Evolutionary conservation across 2,113 vertebrate genomes (phyloP), one percentile per base, ranked within the genome.

Genomic region (Anhinga rufa): DNA sequence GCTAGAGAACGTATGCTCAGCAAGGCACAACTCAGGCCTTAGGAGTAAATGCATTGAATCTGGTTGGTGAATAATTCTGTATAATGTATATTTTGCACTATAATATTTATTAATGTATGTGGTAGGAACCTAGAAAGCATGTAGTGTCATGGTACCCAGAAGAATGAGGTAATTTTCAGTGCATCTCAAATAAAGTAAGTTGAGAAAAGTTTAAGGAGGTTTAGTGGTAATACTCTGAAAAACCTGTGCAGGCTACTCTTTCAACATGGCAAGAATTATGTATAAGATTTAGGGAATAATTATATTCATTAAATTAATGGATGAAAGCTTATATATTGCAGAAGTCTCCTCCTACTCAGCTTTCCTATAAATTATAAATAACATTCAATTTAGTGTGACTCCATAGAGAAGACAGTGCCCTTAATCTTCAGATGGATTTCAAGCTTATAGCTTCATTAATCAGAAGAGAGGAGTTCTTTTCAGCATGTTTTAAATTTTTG

Each of bases 291-390:
- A 92, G 82, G 36, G 44, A 93, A 86, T 91, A 93, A 93, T 95
- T 94, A 81, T 91, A 95, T 89, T 97, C 89, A 82, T 92, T 86
- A 95, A 75, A 96, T 89, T 91, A 96, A 93, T 86, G 86, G 89
- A 88, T 77, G 72, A 95, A 96, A 96, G 65, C 81, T 83, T 71
- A 92, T 91, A 80, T 86, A 89, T 83, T 80, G 51, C 80, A 92
- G 54, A 29, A 90, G 44, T 77, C 79, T 93, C 94, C 85, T 93
- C 86, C 88, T 92, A 82, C 74, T 86, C 86, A 92, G 57, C 70
- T 66, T 95, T 95, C 86, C 60, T 95, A 88, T 93, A 93, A 95
- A 95, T 94, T 94, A 93, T 94, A 92, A 94, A 95, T 96, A 94
- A 93, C 79, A 86, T 86, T 95, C 85, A 86, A 83, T 96, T 93